Evolutionary conservation across 2,113 vertebrate genomes (phyloP), one percentile per base, ranked within the genome.

Genomic region (Dicrurus megarhynchus): DNA sequence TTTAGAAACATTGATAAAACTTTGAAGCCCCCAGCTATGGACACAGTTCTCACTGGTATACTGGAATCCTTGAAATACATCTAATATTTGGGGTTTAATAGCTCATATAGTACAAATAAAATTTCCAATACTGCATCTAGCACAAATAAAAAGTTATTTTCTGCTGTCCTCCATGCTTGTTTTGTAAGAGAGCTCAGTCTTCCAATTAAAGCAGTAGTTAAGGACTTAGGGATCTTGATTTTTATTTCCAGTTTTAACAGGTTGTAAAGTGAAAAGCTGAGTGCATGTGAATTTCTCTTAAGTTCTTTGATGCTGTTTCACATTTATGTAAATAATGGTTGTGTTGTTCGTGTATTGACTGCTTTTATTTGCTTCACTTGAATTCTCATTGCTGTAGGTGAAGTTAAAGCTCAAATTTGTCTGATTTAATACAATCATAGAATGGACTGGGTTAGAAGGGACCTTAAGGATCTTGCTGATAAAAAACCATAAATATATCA

Each of bases 1-100:
- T 91, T 78, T 53, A 68, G 37, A 89, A 87, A 71, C 59, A 71
- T 46, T 92, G 75, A 76, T 84, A 73, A 82, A 87, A 70, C 18
- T 82, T 42, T 39, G 49, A 86, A 89, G 41, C 24, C 28, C 30
- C 14, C 18, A 55, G 37, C 28, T 82, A 24, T 30, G 20, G 65
- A 78, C 56, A 37, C 3, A 55, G 6, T 78, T 84, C 63, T 79
- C 15, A 53, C 17, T n/a, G 7, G 1, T 57, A 3, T 56, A 28
- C 41, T 4, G 1, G 19, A 86, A 41, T 84, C 22, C 53, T 16
- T 90, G 60, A 75, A 89, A 76, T 22, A 28, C 4, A 15, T 70
- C 12, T 53, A 55, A 47, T 52, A 32, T 5, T 65, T 44, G 23
- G 14, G 19, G 11, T 67, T 90, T 78, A 56, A 59, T 32, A 74